These are phyloP conservation scores for Plodia interpunctella DNA, from an alignment of 1,140 invertebrate genomes.

Conservation along the genomic window DNA sequence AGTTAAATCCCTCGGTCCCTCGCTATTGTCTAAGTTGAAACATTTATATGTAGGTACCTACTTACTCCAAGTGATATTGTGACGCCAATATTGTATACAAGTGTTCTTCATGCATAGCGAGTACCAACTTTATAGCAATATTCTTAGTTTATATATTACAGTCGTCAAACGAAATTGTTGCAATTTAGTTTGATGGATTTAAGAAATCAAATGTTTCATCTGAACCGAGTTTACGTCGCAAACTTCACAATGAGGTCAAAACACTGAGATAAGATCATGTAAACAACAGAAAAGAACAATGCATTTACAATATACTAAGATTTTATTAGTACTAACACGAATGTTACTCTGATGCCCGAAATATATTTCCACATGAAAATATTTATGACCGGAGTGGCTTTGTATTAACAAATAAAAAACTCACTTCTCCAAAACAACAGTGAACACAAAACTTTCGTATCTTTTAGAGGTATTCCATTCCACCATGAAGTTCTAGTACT, in stretches of 20 bases:
- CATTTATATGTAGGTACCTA: background rate
- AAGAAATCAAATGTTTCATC: constrained; percentile 3
- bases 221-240: background rate
- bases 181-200: background rate
- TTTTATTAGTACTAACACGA: too few relatives aligned
- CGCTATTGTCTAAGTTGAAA: background rate
- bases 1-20: background rate
- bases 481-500: too few relatives aligned
- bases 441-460: too few relatives aligned
- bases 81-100: constrained; percentile 1
- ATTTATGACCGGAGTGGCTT: too few relatives aligned
- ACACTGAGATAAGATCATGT: background rate
- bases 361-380: too few relatives aligned
- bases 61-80: background rate
- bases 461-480: too few relatives aligned
- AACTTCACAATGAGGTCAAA: constrained; percentile 1
- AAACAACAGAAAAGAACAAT: background rate
- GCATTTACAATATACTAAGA: too few relatives aligned
- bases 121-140: background rate
- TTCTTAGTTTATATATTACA: background rate
- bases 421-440: too few relatives aligned
- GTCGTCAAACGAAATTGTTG: background rate
- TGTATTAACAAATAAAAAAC: too few relatives aligned
- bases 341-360: too few relatives aligned
- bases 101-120: background rate